Percentiles rank a stretch among this genome's conserved stretches.
phyloP scores from a whole-genome alignment of 2,797 vertebrate species.

The Lutjanus argentimaculatus region DNA sequence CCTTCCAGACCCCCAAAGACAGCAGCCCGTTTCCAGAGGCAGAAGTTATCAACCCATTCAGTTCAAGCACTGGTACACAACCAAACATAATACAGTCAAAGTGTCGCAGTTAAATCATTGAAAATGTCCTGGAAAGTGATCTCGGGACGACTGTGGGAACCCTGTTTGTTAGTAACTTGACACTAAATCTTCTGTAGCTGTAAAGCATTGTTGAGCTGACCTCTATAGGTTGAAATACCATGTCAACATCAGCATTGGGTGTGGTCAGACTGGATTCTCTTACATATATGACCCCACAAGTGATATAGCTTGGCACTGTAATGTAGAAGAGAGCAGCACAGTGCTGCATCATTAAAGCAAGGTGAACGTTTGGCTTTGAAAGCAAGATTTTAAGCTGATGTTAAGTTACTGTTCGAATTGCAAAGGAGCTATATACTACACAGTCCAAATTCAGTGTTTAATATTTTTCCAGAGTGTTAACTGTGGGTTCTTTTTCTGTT shows the following conservation, averaged over 20 bases:
- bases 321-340: too few relatives aligned
- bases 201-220: conserved; percentile 20
- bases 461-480: neutral
- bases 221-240: neutral
- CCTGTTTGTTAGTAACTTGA: conserved; percentile 6
- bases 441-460: neutral
- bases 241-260: neutral
- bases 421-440: neutral
- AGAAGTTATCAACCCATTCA: conserved; percentile 84
- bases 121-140: neutral
- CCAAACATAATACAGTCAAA: neutral
- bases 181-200: conserved; percentile 9
- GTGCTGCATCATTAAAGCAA: neutral
- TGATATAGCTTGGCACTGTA: neutral
- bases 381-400: neutral
- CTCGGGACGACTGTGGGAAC: conserved; percentile 15
- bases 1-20: conserved; percentile 84
- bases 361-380: neutral
- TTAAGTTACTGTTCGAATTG: neutral
- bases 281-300: conserved; percentile 4
- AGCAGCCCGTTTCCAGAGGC: conserved; percentile 85
- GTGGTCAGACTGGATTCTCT: conserved; percentile 24
- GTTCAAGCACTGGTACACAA: conserved; percentile 83
- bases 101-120: neutral
- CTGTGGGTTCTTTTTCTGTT: neutral